Conservation (phyloP, 2,797 vertebrate genomes). For the Syngnathus acus region DNA sequence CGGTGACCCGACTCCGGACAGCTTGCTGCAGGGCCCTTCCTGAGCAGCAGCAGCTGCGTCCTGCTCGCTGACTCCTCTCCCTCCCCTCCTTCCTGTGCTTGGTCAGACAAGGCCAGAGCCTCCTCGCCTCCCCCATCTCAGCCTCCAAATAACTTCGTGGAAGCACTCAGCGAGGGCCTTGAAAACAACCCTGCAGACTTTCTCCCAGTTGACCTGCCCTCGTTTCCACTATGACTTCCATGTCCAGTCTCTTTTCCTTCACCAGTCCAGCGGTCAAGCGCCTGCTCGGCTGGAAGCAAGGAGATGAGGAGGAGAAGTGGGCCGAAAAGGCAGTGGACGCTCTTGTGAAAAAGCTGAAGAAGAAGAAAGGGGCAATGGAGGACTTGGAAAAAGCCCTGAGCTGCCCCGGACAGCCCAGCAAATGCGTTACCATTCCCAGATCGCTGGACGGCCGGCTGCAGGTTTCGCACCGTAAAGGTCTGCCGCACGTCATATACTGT, state of each 20-base stretch:
- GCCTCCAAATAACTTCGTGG: constrained; percentile 4
- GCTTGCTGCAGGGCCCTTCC: constrained; percentile 68
- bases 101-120: constrained; percentile 67
- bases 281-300: constrained; percentile 97
- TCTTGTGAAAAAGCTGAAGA: constrained; percentile 96
- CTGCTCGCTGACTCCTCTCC: constrained; percentile 65
- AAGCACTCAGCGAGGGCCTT: constrained; percentile 7
- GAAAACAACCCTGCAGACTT: constrained; percentile 15
- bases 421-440: constrained; percentile 94
- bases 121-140: constrained; percentile 43
- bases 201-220: constrained; percentile 21
- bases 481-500: constrained; percentile 96
- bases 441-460: constrained; percentile 92
- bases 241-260: constrained; percentile 99
- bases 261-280: constrained; percentile 97
- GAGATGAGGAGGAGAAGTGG: constrained; percentile 98
- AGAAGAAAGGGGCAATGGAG: constrained; percentile 98
- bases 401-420: constrained; percentile 93
- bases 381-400: constrained; percentile 96
- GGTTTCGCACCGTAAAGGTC: constrained; percentile 93
- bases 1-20: constrained; percentile 60
- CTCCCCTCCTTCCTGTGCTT: constrained; percentile 76
- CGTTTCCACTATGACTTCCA: constrained; percentile 81
- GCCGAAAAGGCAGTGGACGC: constrained; percentile 97
- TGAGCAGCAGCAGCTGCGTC: constrained; percentile 78